Percentiles rank a stretch among this genome's conserved stretches.
Evolutionary conservation across 1,140 invertebrate species (phyloP).

Genomic region (Orius insidiosus): DNA sequence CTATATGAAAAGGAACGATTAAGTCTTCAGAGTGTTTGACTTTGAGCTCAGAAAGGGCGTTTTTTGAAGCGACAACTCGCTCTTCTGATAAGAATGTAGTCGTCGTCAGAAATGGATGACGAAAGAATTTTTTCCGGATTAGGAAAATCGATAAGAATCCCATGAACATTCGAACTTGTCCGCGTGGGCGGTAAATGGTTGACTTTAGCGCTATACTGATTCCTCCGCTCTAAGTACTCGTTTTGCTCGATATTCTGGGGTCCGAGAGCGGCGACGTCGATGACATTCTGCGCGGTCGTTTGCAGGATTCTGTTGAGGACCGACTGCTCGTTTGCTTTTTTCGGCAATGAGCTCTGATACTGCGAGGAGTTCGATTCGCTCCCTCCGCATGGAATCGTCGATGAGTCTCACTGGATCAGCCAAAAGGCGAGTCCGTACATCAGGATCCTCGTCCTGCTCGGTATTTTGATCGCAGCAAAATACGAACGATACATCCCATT

Average conservation of each 20-base stretch:
- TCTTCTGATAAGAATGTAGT: too few species aligned
- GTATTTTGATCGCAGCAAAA: too few species aligned
- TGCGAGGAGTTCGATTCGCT: constrained; percentile 45
- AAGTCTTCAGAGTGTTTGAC: too few species aligned
- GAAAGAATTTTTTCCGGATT: constrained; percentile 31
- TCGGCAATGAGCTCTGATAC: constrained; percentile 44
- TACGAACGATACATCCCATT: too few species aligned
- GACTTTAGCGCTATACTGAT: constrained; percentile 43
- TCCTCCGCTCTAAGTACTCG: constrained; percentile 58
- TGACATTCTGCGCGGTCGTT: constrained; percentile 65
- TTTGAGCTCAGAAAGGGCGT: too few species aligned
- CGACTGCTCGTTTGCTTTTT: constrained; percentile 73
- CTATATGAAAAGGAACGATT: too few species aligned
- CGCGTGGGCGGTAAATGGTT: constrained; percentile 30
- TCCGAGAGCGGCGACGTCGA: constrained; percentile 64
- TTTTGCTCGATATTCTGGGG: constrained; percentile 60
- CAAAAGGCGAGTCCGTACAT: too few species aligned
- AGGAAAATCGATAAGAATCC: constrained; percentile 37
- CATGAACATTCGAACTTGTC: constrained; percentile 22
- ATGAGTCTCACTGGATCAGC: too few species aligned
- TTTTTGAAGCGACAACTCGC: too few species aligned
- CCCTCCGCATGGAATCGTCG: too few species aligned
- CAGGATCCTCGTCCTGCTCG: too few species aligned
- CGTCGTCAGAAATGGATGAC: too few species aligned
- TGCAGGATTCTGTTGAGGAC: constrained; percentile 71